Percentiles rank a stretch among this genome's conserved stretches.
These are phyloP conservation scores for Pleuronectes platessa DNA, from an alignment of 2,113 vertebrate genomes.

Conservation along the genomic window DNA sequence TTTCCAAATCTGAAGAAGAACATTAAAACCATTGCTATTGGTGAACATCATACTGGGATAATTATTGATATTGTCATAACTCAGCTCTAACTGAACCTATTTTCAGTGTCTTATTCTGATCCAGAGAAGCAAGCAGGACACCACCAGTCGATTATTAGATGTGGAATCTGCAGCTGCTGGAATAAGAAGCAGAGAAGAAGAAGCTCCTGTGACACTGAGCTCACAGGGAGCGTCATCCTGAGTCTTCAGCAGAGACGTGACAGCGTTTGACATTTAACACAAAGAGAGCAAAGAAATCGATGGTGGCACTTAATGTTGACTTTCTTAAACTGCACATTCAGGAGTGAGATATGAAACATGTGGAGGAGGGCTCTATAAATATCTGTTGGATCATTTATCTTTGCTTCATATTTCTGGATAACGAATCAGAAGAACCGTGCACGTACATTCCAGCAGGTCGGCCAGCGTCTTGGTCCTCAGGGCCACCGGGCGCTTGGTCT, in stretches of 20 bases:
- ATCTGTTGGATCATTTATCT: neutral
- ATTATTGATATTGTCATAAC: too few relatives aligned
- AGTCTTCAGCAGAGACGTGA: conserved; percentile 29
- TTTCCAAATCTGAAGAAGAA: too few relatives aligned
- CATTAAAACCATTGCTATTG: too few relatives aligned
- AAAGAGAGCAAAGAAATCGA: conserved; percentile 49
- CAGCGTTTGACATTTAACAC: conserved; percentile 46
- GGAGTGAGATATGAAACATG: neutral
- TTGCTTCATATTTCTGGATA: neutral
- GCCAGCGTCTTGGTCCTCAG: conserved; percentile 97
- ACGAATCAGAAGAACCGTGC: neutral
- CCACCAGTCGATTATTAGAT: neutral
- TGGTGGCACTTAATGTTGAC: conserved; percentile 29
- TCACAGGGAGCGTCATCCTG: neutral
- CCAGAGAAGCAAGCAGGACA: too few relatives aligned
- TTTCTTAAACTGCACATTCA: conserved; percentile 12
- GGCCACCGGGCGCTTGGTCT: conserved; percentile 94
- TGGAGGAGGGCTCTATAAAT: neutral
- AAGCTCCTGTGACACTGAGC: neutral
- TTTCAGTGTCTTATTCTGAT: too few relatives aligned
- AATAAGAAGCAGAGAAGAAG: neutral
- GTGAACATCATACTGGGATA: too few relatives aligned
- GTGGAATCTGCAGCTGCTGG: neutral
- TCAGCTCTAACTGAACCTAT: too few relatives aligned
- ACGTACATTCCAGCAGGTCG: conserved; percentile 96